Base-by-base conservation (phyloP, 2,797 vertebrate species). In the Poecilia velifera region DNA sequence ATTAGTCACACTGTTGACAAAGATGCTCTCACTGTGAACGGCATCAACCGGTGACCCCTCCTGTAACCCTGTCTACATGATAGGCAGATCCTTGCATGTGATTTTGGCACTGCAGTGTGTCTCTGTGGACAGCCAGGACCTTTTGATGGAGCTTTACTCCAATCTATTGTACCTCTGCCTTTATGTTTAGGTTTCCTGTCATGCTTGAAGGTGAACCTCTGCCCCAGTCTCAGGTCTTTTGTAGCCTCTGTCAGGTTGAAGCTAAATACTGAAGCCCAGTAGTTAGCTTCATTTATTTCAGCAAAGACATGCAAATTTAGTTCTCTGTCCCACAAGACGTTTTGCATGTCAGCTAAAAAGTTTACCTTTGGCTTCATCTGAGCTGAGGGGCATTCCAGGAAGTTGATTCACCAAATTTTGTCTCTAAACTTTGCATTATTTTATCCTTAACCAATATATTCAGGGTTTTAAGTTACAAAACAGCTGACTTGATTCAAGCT, bases 1-100 rank as follows among this genome's bases (percentile, higher is more conserved):
- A 88, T 90, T 89, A 90, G 84, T 94, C 92, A 93, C 78, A 73
- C 72, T 87, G 85, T 89, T 92, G 90, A 90, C 88, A 92, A 83
- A 82, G 73, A 82, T 78, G 70, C 72, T 85, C 77, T 89, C 76
- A 85, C 77, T 84, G 76, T 73, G 59, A 86, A 47, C 41, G 85
- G 80, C 76, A 86, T 90, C 89, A 85, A 79, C 49, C 76, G 12
- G 51, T 22, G 43, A 82, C 83, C 77, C 43, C 45, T 76, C 59
- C 45, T 51, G 78, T 79, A 36, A 87, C 86, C 76, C 76, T 85
- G 80, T 80, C 76, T 82, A 74, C 76, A 76, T 77, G 82, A 88
- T 80, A 76, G 72, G 76, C 73, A 22, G 49, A 3, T 80, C 71
- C 82, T 82, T 84, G 57, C 7, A 53, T 77, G 57, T 14, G 73